Base-by-base conservation (phyloP, 2,113 vertebrate species). In the Motacilla tschutschensis region DNA sequence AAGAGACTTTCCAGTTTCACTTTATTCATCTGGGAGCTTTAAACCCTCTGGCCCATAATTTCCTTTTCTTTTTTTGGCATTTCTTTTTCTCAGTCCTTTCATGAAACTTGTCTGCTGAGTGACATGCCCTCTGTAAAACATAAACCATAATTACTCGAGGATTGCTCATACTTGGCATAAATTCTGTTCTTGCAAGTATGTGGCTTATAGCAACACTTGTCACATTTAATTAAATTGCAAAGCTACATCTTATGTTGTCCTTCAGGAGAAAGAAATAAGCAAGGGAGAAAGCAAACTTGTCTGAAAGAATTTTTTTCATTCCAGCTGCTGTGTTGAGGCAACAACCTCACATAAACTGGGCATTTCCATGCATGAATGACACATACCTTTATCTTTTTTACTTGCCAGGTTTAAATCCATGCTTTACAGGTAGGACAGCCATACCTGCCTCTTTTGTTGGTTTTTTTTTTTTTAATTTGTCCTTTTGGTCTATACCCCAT, bases 121-220 rank as follows among this genome's bases (percentile, higher is more conserved):
- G 92, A 93, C 88, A 88, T 95, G 91, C 92, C 91, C 92, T 89
- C 85, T 82, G 79, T 92, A 94, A 90, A 93, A 71, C 71, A 78
- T 55, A 91, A 88, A 63, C 90, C 93, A 57, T 95, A 93, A 95
- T 94, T 93, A 89, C 80, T 80, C 50, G 17, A 70, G 75, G 86
- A 93, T 91, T 89, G 87, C 83, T 94, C 90, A 89, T 95, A 85
- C 83, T 94, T 89, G 91, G 91, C 94, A 95, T 93, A 91, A 94
- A 92, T 86, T 92, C 89, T 84, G 43, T 73, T 83, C 90, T 95
- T 92, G 85, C 47, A 88, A 94, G 74, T 59, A 82, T 72, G 81
- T 93, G 75, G 87, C 88, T 95, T 92, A 87, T 85, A 93, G 89
- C 91, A 92, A 93, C 88, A 92, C 26, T 17, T 89, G 93, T 91